Evolutionary conservation across 1,140 invertebrate genomes (phyloP), one percentile per base, ranked within the genome.

Genomic region (Heliconius nattereri): DNA sequence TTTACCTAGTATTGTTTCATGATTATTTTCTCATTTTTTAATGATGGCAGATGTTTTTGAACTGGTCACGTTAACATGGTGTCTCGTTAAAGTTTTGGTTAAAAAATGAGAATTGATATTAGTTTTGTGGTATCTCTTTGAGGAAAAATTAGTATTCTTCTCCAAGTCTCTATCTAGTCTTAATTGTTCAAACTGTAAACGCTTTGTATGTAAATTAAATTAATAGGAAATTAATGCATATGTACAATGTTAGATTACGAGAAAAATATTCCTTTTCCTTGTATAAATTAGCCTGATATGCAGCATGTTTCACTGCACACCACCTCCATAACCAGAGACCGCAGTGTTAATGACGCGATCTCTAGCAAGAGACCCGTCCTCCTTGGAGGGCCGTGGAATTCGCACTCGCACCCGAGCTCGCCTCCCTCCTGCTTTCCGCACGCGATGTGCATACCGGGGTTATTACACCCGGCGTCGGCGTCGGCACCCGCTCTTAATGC

Each of bases 351-450:
- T 81, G 81, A 74, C 75, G 78, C 78, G 78, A 83, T 83, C 80
- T 84, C 79, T 83, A 82, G 80, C 84, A 80, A 81, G 84, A 85
- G 79, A 85, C 85, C 81, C 78, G 82, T 86, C 85, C 83, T 86
- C 84, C 85, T 85, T 86, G 85, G 81, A 79, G 79, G 79, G 81
- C 80, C 76, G 81, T 81, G 85, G 85, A 86, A 86, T 86, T 83
- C 80, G 85, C 82, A 85, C 82, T 86, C 71, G 78, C 73, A 76
- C 78, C 81, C 72, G 60, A 73, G 78, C 73, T 74, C 75, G 72
- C 71, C 76, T 16, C 78, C 71, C 80, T 75, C 72, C 71, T 78
- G 81, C 73, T 54, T 37, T 78, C 77, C 78, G 78, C 81, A 74
- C 81, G 81, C 80, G 80, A 79, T 82, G 81, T 79, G 80, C 76